phyloP scores from a whole-genome alignment of 1,140 invertebrate species.

The Aradophagus sp. region DNA sequence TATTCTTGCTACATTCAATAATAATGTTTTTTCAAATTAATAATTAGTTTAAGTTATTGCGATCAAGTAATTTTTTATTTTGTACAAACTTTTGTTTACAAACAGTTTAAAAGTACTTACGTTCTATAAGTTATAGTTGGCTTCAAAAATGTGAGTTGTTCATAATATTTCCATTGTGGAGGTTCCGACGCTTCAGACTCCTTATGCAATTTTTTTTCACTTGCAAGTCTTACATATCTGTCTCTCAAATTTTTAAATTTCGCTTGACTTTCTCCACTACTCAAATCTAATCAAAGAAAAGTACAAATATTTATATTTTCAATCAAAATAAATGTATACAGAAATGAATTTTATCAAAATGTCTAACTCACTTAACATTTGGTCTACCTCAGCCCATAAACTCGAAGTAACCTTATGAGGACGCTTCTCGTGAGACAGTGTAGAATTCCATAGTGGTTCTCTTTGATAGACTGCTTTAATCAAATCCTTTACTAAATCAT shows the following conservation, averaged over 20 bases:
- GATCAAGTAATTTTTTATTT: too few relatives aligned
- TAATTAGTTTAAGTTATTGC: too few relatives aligned
- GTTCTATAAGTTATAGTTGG: slow-evolving; percentile 34
- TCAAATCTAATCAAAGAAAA: slow-evolving; percentile 18
- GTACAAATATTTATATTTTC: slow-evolving; percentile 4
- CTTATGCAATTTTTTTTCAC: slow-evolving; percentile 35
- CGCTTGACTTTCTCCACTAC: slow-evolving; percentile 37
- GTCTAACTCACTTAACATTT: slow-evolving; percentile 24
- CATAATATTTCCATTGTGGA: slow-evolving; percentile 50
- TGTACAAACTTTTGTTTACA: too few relatives aligned
- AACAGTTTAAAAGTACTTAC: slow-evolving; percentile 12
- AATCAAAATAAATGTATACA: not conserved
- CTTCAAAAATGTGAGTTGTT: slow-evolving; percentile 31
- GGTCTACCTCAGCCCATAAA: slow-evolving; percentile 35
- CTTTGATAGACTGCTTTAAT: slow-evolving; percentile 35
- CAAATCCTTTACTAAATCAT: slow-evolving; percentile 17
- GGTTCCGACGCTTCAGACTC: slow-evolving; percentile 7
- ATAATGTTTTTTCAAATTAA: too few relatives aligned
- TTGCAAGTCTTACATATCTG: slow-evolving; percentile 38
- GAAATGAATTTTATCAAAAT: not conserved
- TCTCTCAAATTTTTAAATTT: slow-evolving; percentile 51
- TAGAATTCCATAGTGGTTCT: slow-evolving; percentile 39
- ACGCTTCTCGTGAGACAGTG: slow-evolving; percentile 36
- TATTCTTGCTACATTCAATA: too few relatives aligned
- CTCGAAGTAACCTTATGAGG: slow-evolving; percentile 17